Evolutionary conservation across 2,113 vertebrate genomes (phyloP), one percentile per base, ranked within the genome.

Genomic region (Delphinapterus leucas): DNA sequence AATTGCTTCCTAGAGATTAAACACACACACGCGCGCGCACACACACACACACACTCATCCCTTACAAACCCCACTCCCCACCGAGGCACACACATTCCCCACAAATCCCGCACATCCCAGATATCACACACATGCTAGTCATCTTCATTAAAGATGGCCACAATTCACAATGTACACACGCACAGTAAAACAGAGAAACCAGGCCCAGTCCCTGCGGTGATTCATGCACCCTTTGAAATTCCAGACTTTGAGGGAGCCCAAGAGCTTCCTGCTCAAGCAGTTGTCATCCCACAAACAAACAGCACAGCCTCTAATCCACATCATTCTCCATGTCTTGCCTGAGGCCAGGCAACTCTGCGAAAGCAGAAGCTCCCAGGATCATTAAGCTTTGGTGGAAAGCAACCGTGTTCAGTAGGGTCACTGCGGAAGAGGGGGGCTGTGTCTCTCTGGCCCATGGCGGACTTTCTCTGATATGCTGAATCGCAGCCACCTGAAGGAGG

Each of bases 1-100:
- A 98, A 97, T 61, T 80, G 41, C 47, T 90, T 98, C 93, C 96
- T 73, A 94, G 74, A 65, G 70, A 88, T 94, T 92, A 53, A 95
- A 28, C 36, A 44, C 10, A 79, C 17, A n/a, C 28, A 73, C 18
- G 18, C 20, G 49, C 21, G 55, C 18, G 25, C 53, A 33, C 80
- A 68, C 20, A 82, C 47, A 23, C 47, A 49, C 13, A 49, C 47
- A 49, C 47, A 49, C 55, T 15, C 13, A 7, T 17, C 47, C 47
- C 21, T 18, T 36, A 80, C 15, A 58, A 31, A 36, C 25, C 68
- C 41, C 28, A 36, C 0, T 28, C 38, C 60, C 15, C 36, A 67
- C 58, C 14, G n/a, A 2, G 26, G 20, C 73, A 77, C 6, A 36
- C 18, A 49, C 26, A 41, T 20, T 36, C 1, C 8, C 67, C 23